These are phyloP conservation scores for Camptogramma bilineatum DNA, from an alignment of 2,888 invertebrate genomes.

Conservation along the genomic window DNA sequence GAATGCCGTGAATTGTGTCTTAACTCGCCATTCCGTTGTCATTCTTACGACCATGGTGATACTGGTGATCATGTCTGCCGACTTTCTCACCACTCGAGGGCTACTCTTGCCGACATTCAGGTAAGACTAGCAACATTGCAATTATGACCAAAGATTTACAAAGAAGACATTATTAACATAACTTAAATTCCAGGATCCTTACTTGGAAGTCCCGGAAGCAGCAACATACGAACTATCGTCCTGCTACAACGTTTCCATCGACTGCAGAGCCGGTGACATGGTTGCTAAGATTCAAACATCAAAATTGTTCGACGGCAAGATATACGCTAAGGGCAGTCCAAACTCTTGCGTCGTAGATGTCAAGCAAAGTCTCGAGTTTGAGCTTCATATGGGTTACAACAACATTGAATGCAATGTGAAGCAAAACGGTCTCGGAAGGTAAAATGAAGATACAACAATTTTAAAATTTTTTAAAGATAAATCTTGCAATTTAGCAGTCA, in stretches of 20 bases:
- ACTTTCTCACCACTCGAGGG: conserved; percentile 95
- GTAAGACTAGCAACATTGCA: conserved; percentile 65
- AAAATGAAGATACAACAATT: conserved; percentile 48
- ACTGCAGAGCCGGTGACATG: conserved; percentile 97
- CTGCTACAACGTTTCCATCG: conserved; percentile 97
- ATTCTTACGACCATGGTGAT: conserved; percentile 97
- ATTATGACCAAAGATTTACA: background rate
- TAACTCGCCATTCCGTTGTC: conserved; percentile 95
- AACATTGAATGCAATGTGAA: conserved; percentile 97
- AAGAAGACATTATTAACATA: conserved; percentile 1
- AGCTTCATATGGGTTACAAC: conserved; percentile 95
- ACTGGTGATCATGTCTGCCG: conserved; percentile 97
- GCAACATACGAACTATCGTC: conserved; percentile 96
- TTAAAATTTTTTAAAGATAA: background rate
- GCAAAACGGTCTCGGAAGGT: conserved; percentile 93
- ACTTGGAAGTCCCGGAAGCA: conserved; percentile 95
- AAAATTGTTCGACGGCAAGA: conserved; percentile 96
- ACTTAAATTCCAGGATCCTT: conserved; percentile 88
- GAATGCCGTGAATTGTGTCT: conserved; percentile 95
- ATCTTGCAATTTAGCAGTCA: conserved; percentile 5
- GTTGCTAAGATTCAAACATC: conserved; percentile 96
- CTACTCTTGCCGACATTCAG: conserved; percentile 95
- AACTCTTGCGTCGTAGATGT: conserved; percentile 97
- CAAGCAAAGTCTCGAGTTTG: conserved; percentile 94
- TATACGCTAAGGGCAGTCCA: conserved; percentile 97